Evolutionary conservation across 2,113 vertebrate genomes (phyloP).

Genomic region (Lanius ludovicianus): DNA sequence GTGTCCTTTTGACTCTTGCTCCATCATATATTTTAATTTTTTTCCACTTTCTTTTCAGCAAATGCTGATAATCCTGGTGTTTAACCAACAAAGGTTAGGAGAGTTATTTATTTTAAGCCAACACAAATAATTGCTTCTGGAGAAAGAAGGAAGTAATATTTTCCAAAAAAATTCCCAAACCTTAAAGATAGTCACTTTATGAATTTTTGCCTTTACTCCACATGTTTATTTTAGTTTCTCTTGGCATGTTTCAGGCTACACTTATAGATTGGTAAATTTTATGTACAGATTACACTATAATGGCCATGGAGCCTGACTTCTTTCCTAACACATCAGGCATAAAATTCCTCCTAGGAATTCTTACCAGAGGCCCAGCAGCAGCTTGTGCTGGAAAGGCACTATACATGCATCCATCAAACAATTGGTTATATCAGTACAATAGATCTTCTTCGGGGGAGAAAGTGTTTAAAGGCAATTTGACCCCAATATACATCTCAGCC

Average conservation of each 20-base stretch:
- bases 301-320: neutral
- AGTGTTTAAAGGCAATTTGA: neutral
- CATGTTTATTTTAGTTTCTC: neutral
- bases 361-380: neutral
- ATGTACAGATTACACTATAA: neutral
- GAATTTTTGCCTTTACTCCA: neutral
- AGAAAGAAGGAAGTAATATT: neutral
- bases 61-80: neutral
- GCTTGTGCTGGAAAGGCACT: neutral
- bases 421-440: neutral
- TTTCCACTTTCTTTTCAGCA: neutral
- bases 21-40: neutral
- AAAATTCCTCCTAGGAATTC: neutral
- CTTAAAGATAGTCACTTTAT: neutral
- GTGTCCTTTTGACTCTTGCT: neutral
- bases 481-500: neutral
- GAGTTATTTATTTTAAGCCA: neutral
- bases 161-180: neutral
- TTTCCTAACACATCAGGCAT: fast-evolving
- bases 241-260: neutral
- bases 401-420: neutral
- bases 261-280: neutral
- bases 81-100: neutral
- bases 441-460: neutral
- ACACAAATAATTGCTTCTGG: neutral